Evolutionary conservation across 1,140 invertebrate genomes (phyloP).

Genomic region (Phortica variegata): DNA sequence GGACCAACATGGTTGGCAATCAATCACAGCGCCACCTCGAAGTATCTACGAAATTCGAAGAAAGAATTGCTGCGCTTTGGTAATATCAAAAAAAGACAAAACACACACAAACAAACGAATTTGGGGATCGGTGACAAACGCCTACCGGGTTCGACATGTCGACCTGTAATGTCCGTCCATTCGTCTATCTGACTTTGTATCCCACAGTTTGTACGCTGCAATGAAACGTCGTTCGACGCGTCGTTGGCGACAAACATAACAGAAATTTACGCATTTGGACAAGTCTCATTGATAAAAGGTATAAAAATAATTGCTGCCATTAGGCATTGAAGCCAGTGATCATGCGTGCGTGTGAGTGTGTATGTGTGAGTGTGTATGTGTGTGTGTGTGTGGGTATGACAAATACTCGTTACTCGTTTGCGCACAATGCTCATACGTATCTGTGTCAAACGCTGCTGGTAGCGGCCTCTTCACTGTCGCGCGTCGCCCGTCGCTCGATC

Average conservation of each 20-base stretch:
- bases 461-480: too few relatives aligned
- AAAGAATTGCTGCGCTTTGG: too few relatives aligned
- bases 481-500: too few relatives aligned
- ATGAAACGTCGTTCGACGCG: constrained; percentile 7
- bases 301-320: constrained; percentile 49
- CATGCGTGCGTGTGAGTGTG: background rate
- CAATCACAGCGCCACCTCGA: constrained; percentile 40
- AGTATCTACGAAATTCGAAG: constrained; percentile 26
- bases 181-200: too few relatives aligned
- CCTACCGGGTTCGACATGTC: constrained; percentile 33
- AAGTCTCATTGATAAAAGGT: constrained; percentile 41
- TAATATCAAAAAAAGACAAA: constrained; percentile 33
- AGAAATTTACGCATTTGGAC: constrained; percentile 39
- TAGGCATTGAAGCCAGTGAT: constrained; percentile 24
- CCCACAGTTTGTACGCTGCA: too few relatives aligned
- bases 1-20: constrained; percentile 45
- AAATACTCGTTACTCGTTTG: background rate
- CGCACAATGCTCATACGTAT: too few relatives aligned
- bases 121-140: constrained; percentile 32
- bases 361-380: constrained; percentile 11
- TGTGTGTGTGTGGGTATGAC: constrained; percentile 10
- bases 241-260: constrained; percentile 6
- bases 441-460: too few relatives aligned
- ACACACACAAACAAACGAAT: constrained; percentile 30
- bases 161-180: too few relatives aligned